phyloP scores from a whole-genome alignment of 2,888 invertebrate species.

The Eilema caniola region DNA sequence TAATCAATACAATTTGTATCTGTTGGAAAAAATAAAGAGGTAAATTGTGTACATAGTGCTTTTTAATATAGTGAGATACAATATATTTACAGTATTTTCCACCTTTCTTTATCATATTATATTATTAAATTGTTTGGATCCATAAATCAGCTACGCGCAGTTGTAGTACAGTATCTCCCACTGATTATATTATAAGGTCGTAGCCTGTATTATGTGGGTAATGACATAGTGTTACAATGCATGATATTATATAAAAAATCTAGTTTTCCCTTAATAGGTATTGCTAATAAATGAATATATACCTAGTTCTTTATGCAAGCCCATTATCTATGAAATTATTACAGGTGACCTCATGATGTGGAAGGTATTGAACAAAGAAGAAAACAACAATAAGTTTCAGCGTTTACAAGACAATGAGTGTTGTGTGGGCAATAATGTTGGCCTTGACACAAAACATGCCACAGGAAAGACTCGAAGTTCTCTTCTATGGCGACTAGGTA shows the following conservation, averaged over 20 bases:
- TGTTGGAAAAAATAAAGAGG: neutral
- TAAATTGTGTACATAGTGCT: neutral
- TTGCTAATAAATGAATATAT: too few species aligned
- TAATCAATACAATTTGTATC: neutral
- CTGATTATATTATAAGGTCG: neutral
- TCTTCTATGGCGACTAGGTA: constrained; percentile 7
- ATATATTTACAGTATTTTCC: neutral
- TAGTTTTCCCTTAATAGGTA: too few species aligned
- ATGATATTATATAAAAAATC: neutral
- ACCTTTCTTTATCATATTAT: neutral
- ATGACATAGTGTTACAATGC: neutral
- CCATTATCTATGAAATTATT: neutral
- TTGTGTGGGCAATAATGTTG: neutral
- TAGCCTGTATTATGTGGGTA: neutral
- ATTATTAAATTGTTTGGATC: neutral
- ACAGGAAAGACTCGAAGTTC: neutral
- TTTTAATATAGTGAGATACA: neutral
- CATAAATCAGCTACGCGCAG: neutral
- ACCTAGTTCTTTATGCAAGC: neutral
- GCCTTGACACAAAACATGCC: neutral
- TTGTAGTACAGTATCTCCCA: neutral
- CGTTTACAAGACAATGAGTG: constrained; percentile 17
- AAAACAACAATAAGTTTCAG: constrained; percentile 27
- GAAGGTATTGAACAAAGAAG: constrained; percentile 15
- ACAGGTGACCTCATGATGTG: constrained; percentile 30